These are phyloP conservation scores for Neodiprion virginianus DNA, from an alignment of 1,140 invertebrate species.

Conservation along the genomic window DNA sequence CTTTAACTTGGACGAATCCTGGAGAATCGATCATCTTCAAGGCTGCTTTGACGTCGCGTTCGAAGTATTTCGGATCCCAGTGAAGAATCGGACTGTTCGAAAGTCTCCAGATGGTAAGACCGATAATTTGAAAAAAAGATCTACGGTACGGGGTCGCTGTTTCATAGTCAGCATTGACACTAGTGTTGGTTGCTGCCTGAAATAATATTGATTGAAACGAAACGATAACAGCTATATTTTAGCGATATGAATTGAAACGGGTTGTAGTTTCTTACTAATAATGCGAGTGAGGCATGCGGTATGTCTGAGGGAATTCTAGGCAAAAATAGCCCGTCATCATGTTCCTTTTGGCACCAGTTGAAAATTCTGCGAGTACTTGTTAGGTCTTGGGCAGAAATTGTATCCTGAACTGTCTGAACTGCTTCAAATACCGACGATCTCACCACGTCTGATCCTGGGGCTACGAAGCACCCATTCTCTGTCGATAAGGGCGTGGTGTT, in stretches of 20 bases:
- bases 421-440: constrained; percentile 44
- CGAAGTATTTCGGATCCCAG: constrained; percentile 50
- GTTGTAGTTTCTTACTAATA: constrained; percentile 35
- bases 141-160: constrained; percentile 26
- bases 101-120: constrained; percentile 48
- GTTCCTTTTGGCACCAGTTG: too few relatives aligned
- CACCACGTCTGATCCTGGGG: constrained; percentile 52
- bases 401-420: constrained; percentile 23
- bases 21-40: constrained; percentile 35
- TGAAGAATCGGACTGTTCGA: constrained; percentile 51
- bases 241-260: too few relatives aligned
- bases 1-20: constrained; percentile 33
- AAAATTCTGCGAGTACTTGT: too few relatives aligned
- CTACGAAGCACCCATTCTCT: constrained; percentile 43
- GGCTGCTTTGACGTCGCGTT: constrained; percentile 33
- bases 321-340: constrained; percentile 11
- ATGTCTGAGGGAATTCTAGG: constrained; percentile 43
- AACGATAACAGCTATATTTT: too few relatives aligned
- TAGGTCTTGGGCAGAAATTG: neutral
- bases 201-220: too few relatives aligned
- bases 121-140: constrained; percentile 46
- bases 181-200: neutral
- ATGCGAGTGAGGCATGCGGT: constrained; percentile 50
- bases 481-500: constrained; percentile 20
- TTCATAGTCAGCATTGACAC: neutral